phyloP scores from a whole-genome alignment of 1,140 invertebrate species.

The Drosophila sproati region DNA sequence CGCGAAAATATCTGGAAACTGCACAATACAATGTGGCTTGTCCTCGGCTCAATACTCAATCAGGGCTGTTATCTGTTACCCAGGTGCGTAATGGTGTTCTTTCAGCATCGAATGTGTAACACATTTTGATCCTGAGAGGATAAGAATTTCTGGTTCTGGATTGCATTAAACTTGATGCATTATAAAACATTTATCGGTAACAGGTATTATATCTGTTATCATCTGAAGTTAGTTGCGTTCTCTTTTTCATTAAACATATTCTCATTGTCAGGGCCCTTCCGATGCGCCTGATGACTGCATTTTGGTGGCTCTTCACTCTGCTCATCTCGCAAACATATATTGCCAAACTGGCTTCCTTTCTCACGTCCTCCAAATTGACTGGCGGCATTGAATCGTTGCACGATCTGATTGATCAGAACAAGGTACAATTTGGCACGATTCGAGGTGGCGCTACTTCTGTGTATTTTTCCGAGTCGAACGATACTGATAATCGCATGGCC shows the following conservation, averaged over 20 bases:
- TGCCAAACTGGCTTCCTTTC: slow-evolving; percentile 96
- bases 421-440: slow-evolving; percentile 94
- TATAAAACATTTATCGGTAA: no score
- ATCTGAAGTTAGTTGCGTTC: no score
- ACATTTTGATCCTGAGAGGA: no score
- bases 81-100: slow-evolving; percentile 86
- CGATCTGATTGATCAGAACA: slow-evolving; percentile 94
- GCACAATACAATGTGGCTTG: slow-evolving; percentile 91
- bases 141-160: no score
- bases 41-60: slow-evolving; percentile 91
- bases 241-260: background rate
- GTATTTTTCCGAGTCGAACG: slow-evolving; percentile 86
- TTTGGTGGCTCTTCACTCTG: slow-evolving; percentile 98
- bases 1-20: slow-evolving; percentile 92
- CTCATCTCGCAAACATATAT: slow-evolving; percentile 98
- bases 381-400: slow-evolving; percentile 93
- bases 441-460: slow-evolving; percentile 89
- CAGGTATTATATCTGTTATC: no score
- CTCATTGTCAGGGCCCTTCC: slow-evolving; percentile 88
- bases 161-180: no score
- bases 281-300: slow-evolving; percentile 92
- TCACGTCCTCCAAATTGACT: slow-evolving; percentile 93
- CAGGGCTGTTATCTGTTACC: slow-evolving; percentile 92
- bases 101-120: background rate
- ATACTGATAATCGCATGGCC: slow-evolving; percentile 90